Percentiles rank a stretch among this genome's conserved stretches.
Evolutionary conservation across 2,797 vertebrate species (phyloP).

Genomic region (Ctenochaetus hawaiiensis): DNA sequence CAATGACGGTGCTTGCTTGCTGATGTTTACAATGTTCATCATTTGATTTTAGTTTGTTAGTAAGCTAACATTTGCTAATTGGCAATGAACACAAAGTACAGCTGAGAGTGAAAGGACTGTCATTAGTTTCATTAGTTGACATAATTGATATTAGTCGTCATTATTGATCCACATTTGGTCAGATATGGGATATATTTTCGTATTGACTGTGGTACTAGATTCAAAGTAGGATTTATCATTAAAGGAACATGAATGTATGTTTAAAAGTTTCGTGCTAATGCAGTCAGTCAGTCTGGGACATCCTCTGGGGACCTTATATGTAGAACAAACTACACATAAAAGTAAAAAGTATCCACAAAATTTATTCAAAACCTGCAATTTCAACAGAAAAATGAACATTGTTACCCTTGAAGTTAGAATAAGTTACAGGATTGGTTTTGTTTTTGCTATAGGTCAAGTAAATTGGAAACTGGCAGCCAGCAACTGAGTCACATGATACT

Average conservation of each 20-base stretch:
- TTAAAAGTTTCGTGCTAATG: not conserved
- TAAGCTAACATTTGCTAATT: not conserved
- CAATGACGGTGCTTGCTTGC: no score
- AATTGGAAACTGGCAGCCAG: not conserved
- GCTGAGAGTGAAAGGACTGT: not conserved
- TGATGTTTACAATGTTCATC: not conserved
- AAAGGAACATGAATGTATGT: not conserved
- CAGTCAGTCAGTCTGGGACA: no score
- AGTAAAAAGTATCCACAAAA: not conserved
- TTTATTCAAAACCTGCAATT: not conserved
- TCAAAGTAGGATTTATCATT: not conserved
- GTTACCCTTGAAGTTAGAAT: not conserved
- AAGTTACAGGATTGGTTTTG: not conserved
- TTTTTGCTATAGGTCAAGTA: not conserved
- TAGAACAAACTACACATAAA: not conserved
- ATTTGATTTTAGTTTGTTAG: not conserved
- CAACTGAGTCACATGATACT: constrained; percentile 9
- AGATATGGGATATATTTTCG: not conserved
- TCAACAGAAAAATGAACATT: not conserved
- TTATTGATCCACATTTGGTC: not conserved
- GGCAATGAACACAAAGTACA: not conserved
- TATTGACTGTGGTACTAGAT: not conserved
- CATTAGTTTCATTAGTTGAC: not conserved
- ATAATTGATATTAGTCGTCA: not conserved
- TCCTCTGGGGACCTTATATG: not conserved